Evolutionary conservation across 2,888 invertebrate genomes (phyloP).

Genomic region (Melinaea menophilus): DNA sequence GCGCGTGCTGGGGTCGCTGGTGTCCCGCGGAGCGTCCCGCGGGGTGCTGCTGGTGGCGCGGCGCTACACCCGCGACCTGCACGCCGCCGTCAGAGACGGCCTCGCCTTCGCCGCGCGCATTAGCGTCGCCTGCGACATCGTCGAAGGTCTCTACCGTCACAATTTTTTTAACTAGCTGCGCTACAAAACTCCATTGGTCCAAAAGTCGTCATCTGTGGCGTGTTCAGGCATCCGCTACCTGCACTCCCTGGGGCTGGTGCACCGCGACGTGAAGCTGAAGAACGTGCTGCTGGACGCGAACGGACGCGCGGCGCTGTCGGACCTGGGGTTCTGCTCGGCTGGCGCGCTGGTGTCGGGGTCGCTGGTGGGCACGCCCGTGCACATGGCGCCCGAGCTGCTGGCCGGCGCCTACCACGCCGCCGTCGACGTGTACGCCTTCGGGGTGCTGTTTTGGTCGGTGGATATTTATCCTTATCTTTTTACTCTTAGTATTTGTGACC

Average conservation of each 20-base stretch:
- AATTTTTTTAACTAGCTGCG: not conserved
- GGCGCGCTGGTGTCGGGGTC: conserved; percentile 94
- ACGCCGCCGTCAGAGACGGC: conserved; percentile 84
- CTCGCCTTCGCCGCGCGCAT: conserved; percentile 81
- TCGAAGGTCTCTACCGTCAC: conserved; percentile 76
- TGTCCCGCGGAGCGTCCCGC: conserved; percentile 87
- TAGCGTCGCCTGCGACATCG: conserved; percentile 88
- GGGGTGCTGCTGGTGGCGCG: conserved; percentile 90
- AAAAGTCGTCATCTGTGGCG: too few relatives aligned
- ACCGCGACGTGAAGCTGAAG: conserved; percentile 93
- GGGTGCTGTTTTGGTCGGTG: conserved; percentile 87
- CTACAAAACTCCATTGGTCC: not conserved
- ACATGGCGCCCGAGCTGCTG: conserved; percentile 94
- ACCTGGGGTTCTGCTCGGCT: conserved; percentile 93
- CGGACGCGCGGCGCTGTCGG: conserved; percentile 88
- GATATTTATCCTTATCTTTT: too few relatives aligned
- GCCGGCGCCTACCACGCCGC: conserved; percentile 88
- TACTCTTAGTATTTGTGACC: too few relatives aligned
- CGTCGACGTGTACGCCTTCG: conserved; percentile 94
- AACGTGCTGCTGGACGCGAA: conserved; percentile 88
- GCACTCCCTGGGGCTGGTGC: conserved; percentile 91
- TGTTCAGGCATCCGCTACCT: conserved; percentile 86
- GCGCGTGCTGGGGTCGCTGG: conserved; percentile 86
- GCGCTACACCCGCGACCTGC: conserved; percentile 85
- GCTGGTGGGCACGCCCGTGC: conserved; percentile 90